Conservation (phyloP, 2,113 vertebrate genomes). For the Chitala chitala region DNA sequence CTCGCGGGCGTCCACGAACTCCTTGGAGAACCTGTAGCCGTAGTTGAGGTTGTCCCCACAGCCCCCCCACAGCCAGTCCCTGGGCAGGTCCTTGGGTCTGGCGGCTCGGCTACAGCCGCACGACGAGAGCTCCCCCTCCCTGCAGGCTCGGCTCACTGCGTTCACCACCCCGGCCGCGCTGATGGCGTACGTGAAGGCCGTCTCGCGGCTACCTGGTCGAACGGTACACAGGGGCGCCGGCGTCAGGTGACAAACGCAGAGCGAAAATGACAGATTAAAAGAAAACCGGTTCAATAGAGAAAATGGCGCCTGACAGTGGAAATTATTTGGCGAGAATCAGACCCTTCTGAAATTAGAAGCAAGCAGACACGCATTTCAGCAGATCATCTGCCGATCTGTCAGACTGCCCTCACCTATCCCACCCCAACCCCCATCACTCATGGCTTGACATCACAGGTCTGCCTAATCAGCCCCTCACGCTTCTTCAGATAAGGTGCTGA, state of each 20-base stretch:
- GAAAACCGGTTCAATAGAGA: not conserved
- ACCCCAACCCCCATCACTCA: not conserved
- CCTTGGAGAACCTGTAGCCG: slow-evolving; percentile 92
- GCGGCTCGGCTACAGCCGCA: slow-evolving; percentile 91
- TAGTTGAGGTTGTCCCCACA: slow-evolving; percentile 96
- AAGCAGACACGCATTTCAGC: slow-evolving; percentile 9
- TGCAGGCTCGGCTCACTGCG: slow-evolving; percentile 90
- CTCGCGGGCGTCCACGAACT: slow-evolving; percentile 84
- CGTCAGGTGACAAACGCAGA: not conserved
- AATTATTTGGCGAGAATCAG: too few relatives aligned
- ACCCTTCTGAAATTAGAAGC: not conserved
- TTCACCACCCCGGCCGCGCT: slow-evolving; percentile 94
- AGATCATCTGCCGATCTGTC: not conserved
- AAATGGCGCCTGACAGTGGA: too few relatives aligned
- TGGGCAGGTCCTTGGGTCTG: slow-evolving; percentile 86
- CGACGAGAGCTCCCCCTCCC: slow-evolving; percentile 92
- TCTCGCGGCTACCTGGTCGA: slow-evolving; percentile 91
- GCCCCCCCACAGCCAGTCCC: slow-evolving; percentile 98
- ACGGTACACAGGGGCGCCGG: slow-evolving; percentile 14
- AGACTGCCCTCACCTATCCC: not conserved
- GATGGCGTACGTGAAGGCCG: slow-evolving; percentile 91
- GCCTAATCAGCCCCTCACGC: not conserved
- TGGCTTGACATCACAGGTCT: not conserved
- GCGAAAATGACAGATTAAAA: not conserved
- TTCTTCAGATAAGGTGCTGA: not conserved